These are phyloP conservation scores for Raja brachyura DNA, from an alignment of 2,113 vertebrate species.

Conservation along the genomic window DNA sequence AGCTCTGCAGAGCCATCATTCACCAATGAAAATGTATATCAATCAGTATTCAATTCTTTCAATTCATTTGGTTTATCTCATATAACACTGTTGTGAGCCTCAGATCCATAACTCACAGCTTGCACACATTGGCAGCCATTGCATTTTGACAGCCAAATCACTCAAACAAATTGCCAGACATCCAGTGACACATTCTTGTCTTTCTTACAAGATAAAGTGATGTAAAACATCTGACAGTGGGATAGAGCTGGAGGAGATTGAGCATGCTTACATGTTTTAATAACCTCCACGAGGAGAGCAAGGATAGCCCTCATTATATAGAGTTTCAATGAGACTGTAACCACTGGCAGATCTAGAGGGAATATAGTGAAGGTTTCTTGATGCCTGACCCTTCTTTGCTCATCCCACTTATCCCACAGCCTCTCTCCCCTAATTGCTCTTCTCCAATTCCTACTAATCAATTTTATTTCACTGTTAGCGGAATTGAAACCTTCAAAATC, in stretches of 20 bases:
- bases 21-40: neutral
- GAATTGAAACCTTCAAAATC: neutral
- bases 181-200: neutral
- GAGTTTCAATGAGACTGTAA: neutral
- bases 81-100: neutral
- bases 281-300: neutral
- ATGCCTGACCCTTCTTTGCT: neutral
- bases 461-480: neutral
- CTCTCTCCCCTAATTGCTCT: neutral
- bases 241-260: neutral
- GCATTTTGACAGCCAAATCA: neutral
- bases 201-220: neutral
- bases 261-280: neutral
- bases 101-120: neutral
- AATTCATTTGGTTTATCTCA: neutral
- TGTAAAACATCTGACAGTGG: neutral
- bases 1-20: neutral
- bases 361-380: neutral
- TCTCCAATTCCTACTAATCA: neutral
- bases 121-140: neutral
- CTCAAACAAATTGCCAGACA: neutral
- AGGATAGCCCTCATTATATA: neutral
- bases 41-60: neutral
- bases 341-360: neutral
- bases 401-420: neutral